phyloP scores from a whole-genome alignment of 2,888 invertebrate genomes.

The Oxyteleia sp. region DNA sequence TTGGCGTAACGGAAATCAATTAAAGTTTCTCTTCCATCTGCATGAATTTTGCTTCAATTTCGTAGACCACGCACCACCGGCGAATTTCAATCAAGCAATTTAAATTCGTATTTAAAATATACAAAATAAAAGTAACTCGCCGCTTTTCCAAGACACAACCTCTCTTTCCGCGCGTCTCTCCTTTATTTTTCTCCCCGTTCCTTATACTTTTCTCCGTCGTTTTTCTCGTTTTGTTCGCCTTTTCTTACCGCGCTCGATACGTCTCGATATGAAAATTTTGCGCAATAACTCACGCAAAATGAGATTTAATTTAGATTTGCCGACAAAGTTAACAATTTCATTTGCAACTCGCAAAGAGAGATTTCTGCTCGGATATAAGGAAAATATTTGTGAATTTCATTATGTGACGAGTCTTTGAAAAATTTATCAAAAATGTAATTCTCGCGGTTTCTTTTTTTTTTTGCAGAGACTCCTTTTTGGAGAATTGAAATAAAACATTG shows the following conservation, averaged over 20 bases:
- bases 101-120: conserved; percentile 70
- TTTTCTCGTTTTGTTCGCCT: conserved; percentile 22
- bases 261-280: conserved; percentile 62
- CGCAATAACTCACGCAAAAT: conserved; percentile 62
- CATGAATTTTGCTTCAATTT: conserved; percentile 71
- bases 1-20: conserved; percentile 72
- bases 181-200: conserved; percentile 9
- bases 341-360: conserved; percentile 36
- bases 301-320: conserved; percentile 67
- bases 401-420: conserved; percentile 12
- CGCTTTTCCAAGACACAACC: conserved; percentile 35
- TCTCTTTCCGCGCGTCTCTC: not conserved
- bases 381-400: conserved; percentile 59
- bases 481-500: no score
- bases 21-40: conserved; percentile 68
- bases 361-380: conserved; percentile 39
- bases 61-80: conserved; percentile 47
- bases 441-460: not conserved
- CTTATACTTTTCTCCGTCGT: not conserved
- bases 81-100: conserved; percentile 72
- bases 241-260: conserved; percentile 50
- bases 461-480: no score
- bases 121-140: conserved; percentile 61
- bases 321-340: conserved; percentile 62
- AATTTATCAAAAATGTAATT: conserved; percentile 37